phyloP scores from a whole-genome alignment of 2,113 vertebrate species.

The Oncorhynchus clarkii region DNA sequence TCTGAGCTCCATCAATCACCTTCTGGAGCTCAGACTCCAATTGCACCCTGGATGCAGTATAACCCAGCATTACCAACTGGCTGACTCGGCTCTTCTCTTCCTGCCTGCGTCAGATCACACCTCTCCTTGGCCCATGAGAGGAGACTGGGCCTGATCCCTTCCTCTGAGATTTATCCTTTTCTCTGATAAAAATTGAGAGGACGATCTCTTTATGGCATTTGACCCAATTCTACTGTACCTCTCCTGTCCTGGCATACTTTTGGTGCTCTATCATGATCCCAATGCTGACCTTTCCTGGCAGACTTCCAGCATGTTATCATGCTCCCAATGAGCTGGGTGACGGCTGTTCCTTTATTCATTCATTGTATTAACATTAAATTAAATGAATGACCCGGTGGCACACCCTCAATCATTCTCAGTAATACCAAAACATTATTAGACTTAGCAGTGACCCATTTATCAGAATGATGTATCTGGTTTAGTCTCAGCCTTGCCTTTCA shows the following conservation, averaged over 20 bases:
- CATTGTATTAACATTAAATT: constrained; percentile 6
- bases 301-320: too few relatives aligned
- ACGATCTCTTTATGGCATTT: constrained; percentile 17
- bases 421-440: too few relatives aligned
- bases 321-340: constrained; percentile 18
- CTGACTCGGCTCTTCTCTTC: too few relatives aligned
- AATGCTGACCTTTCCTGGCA: too few relatives aligned
- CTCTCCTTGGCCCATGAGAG: background rate
- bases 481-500: too few relatives aligned
- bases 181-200: constrained; percentile 18
- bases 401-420: background rate
- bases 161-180: constrained; percentile 3
- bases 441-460: too few relatives aligned
- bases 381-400: constrained; percentile 19
- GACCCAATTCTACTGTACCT: constrained; percentile 27
- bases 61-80: background rate
- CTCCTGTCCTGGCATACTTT: background rate
- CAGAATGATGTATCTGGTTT: too few relatives aligned
- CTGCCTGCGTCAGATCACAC: background rate
- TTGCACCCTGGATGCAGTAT: background rate
- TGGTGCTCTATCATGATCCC: background rate
- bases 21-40: background rate
- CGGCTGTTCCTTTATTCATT: background rate
- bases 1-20: background rate
- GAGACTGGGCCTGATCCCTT: background rate